Evolutionary conservation across 2,797 vertebrate genomes (phyloP).

Genomic region (Falco naumanni): DNA sequence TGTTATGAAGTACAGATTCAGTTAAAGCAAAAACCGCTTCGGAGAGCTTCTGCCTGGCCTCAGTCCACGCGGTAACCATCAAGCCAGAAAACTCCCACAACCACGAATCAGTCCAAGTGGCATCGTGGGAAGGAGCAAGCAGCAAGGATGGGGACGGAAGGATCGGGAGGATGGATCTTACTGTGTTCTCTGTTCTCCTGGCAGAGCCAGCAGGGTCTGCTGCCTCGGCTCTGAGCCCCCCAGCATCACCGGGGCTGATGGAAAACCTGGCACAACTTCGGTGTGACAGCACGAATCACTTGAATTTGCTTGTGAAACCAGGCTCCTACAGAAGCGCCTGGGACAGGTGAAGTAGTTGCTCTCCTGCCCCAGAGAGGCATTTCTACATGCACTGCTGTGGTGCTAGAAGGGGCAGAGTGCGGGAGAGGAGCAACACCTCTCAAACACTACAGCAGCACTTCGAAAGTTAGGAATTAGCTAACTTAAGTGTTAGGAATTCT

Average conservation of each 20-base stretch:
- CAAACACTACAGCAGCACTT: neutral
- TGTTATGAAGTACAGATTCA: neutral
- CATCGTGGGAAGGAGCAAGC: accelerated
- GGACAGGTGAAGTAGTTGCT: neutral
- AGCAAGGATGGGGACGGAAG: neutral
- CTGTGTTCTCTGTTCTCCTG: neutral
- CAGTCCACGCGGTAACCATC: accelerated
- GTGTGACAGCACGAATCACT: too few relatives aligned
- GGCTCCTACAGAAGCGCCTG: neutral
- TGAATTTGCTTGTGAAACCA: neutral
- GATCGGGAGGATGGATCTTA: too few relatives aligned
- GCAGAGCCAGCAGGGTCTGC: neutral
- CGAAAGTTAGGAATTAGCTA: too few relatives aligned
- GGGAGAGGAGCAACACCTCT: neutral
- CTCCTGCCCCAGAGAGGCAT: neutral
- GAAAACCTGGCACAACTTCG: neutral
- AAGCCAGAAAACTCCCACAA: neutral
- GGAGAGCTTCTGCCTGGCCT: neutral
- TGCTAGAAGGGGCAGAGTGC: too few relatives aligned
- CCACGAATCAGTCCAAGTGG: neutral
- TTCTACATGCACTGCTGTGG: accelerated
- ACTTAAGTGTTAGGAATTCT: accelerated
- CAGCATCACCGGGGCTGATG: neutral
- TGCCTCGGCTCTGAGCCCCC: neutral
- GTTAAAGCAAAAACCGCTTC: neutral